Percentiles rank a stretch among this genome's conserved stretches.
phyloP scores from a whole-genome alignment of 2,888 invertebrate species.

The Epinotia demarniana region DNA sequence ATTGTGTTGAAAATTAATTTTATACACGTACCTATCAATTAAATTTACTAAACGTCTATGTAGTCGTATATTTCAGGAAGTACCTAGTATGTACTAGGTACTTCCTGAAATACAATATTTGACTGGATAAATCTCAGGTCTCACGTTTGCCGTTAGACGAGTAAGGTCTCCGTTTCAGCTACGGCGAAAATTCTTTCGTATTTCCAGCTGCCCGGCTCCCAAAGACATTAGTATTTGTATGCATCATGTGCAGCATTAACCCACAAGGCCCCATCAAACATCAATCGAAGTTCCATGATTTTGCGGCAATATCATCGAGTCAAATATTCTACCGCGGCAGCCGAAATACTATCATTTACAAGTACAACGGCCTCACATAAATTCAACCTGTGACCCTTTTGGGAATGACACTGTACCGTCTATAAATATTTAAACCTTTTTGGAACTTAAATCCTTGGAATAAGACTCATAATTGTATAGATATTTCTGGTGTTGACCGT shows the following conservation, averaged over 20 bases:
- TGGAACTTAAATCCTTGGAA: background rate
- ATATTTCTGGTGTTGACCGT: background rate
- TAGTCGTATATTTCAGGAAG: too few relatives aligned
- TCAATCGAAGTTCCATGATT: conserved; percentile 1
- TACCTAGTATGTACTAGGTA: too few relatives aligned
- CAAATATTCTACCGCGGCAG: background rate
- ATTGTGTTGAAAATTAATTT: too few relatives aligned
- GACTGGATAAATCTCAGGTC: too few relatives aligned
- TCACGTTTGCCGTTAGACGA: too few relatives aligned
- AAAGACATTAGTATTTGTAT: too few relatives aligned
- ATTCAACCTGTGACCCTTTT: conserved; percentile 17
- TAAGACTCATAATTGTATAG: background rate
- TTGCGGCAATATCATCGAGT: background rate
- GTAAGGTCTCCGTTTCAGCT: too few relatives aligned
- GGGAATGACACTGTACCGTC: background rate
- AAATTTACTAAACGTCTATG: too few relatives aligned
- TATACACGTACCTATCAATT: too few relatives aligned
- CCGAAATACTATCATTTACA: conserved; percentile 6
- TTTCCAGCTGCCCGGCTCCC: too few relatives aligned
- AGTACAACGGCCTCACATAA: conserved; percentile 5
- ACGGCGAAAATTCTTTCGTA: too few relatives aligned
- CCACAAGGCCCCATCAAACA: background rate
- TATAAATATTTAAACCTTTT: background rate
- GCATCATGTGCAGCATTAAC: background rate
- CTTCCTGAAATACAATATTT: too few relatives aligned